Evolutionary conservation across 2,888 invertebrate genomes (phyloP).

Genomic region (Malthinus flaveolus): DNA sequence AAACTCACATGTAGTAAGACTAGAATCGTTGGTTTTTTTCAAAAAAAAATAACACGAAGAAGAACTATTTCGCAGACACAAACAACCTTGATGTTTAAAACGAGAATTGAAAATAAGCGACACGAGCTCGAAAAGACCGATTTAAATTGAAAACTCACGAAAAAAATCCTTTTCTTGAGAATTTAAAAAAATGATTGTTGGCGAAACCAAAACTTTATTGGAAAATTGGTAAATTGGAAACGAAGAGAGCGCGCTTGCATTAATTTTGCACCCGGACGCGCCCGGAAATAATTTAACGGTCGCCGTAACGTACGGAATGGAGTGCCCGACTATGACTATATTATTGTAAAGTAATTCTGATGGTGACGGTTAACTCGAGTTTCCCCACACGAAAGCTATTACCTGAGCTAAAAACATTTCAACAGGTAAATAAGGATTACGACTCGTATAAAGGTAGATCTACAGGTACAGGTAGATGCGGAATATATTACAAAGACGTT

Average conservation of each 20-base stretch:
- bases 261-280: conserved; percentile 10
- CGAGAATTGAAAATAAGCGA: neutral
- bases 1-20: conserved; percentile 32
- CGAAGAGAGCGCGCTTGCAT: neutral
- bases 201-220: neutral
- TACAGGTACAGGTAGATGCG: conserved; percentile 5
- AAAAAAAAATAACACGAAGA: conserved; percentile 23
- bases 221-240: neutral
- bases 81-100: conserved; percentile 1
- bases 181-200: neutral
- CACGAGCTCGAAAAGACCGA: conserved; percentile 17
- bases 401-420: conserved; percentile 49
- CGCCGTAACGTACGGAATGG: conserved; percentile 12
- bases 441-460: neutral
- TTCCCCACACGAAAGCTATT: conserved; percentile 43
- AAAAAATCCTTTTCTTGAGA: too few relatives aligned
- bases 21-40: conserved; percentile 28
- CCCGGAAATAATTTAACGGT: conserved; percentile 20
- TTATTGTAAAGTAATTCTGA: conserved; percentile 22
- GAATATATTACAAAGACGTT: neutral
- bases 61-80: neutral
- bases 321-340: conserved; percentile 31
- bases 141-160: conserved; percentile 19
- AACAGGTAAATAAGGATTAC: conserved; percentile 48
- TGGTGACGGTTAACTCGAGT: conserved; percentile 38